Conservation (phyloP, 2,888 invertebrate species). For the Epinotia demarniana region DNA sequence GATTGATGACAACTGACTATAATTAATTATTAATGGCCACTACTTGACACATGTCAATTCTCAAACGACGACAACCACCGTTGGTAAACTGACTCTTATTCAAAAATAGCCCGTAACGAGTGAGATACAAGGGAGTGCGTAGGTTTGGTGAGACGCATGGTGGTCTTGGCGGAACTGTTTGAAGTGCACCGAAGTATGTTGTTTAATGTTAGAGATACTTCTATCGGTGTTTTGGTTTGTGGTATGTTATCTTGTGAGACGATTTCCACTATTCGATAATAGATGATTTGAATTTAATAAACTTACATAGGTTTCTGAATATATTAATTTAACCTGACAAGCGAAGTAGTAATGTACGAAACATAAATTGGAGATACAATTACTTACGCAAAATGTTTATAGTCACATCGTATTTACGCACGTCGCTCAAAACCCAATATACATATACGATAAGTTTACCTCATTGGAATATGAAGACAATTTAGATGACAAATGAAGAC, state of each 20-base stretch:
- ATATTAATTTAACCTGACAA: too few relatives aligned
- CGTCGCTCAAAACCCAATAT: too few relatives aligned
- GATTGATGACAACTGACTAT: conserved; percentile 58
- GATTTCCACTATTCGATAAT: conserved; percentile 7
- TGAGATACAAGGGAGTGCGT: conserved; percentile 24
- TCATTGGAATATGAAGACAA: too few relatives aligned
- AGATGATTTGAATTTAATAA: conserved; percentile 8
- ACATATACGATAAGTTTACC: too few relatives aligned
- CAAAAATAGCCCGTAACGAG: conserved; percentile 25
- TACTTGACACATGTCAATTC: conserved; percentile 74
- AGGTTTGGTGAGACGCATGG: conserved; percentile 42
- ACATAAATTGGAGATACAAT: too few relatives aligned
- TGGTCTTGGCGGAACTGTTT: conserved; percentile 18
- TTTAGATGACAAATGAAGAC: too few relatives aligned
- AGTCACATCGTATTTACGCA: too few relatives aligned
- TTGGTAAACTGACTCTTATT: conserved; percentile 25
- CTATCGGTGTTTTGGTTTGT: conserved; percentile 31
- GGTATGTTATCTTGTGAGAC: conserved; percentile 13
- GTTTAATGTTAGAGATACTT: conserved; percentile 33
- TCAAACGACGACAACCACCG: conserved; percentile 51
- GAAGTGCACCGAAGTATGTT: conserved; percentile 39
- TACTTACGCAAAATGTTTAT: too few relatives aligned
- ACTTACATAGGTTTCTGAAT: neutral
- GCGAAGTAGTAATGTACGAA: too few relatives aligned
- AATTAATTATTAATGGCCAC: conserved; percentile 73